phyloP scores from a whole-genome alignment of 2,797 vertebrate species.

The Cossypha niveicapilla region DNA sequence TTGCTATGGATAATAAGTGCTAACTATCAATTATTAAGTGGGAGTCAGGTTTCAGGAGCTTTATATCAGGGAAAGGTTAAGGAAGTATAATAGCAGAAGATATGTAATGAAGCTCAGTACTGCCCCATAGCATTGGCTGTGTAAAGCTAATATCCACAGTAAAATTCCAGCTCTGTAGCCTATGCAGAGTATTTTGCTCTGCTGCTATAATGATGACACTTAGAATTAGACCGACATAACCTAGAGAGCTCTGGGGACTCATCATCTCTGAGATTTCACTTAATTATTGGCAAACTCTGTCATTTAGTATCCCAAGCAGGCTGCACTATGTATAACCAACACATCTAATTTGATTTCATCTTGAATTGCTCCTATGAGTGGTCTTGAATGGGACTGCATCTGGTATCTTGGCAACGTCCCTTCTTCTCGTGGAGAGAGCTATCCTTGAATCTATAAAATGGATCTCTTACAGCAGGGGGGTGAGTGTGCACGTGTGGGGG shows the following conservation, averaged over 20 bases:
- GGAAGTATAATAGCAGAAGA: constrained; percentile 20
- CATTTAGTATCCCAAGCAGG: constrained; percentile 68
- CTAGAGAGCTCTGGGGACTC: constrained; percentile 66
- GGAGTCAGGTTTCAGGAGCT: constrained; percentile 46
- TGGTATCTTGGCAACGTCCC: constrained; percentile 68
- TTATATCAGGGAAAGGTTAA: constrained; percentile 51
- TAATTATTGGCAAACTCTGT: constrained; percentile 73
- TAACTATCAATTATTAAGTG: constrained; percentile 59
- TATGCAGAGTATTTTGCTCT: constrained; percentile 53
- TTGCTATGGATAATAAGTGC: not conserved
- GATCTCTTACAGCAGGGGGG: not conserved
- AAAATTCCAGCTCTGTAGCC: constrained; percentile 44
- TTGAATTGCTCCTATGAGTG: constrained; percentile 69
- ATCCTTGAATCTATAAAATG: constrained; percentile 64
- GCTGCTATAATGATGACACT: constrained; percentile 67
- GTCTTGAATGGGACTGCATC: constrained; percentile 66
- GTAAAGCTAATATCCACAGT: constrained; percentile 29
- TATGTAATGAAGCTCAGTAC: constrained; percentile 17
- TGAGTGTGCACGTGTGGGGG: not conserved
- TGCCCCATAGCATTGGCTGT: constrained; percentile 9
- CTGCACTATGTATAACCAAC: constrained; percentile 63
- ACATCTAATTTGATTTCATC: constrained; percentile 71
- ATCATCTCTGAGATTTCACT: constrained; percentile 69
- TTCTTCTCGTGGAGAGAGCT: constrained; percentile 47
- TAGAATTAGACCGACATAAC: constrained; percentile 62